phyloP scores from a whole-genome alignment of 2,888 invertebrate genomes.

The Epsilonema sp. region DNA sequence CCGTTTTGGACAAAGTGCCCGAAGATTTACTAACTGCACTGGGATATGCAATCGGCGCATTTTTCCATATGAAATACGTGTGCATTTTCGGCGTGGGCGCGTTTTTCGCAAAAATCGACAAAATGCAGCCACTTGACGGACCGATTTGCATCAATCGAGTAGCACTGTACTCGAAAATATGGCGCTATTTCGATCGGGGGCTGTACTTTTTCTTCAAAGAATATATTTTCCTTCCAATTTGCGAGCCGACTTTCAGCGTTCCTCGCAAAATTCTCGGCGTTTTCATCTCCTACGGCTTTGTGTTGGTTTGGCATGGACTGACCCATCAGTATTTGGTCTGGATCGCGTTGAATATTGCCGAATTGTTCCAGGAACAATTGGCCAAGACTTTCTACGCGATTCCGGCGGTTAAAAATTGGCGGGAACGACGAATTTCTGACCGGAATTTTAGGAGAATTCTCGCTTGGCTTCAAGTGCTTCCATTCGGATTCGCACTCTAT shows the following conservation, averaged over 20 bases:
- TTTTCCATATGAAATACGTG: conserved; percentile 35
- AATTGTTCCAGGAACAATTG: conserved; percentile 27
- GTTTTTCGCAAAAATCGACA: conserved; percentile 31
- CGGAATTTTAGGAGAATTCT: conserved; percentile 20
- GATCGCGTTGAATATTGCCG: conserved; percentile 32
- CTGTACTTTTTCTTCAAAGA: conserved; percentile 34
- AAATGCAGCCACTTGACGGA: conserved; percentile 28
- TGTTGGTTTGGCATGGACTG: conserved; percentile 36
- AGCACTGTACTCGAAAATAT: conserved; percentile 34
- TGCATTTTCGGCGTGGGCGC: conserved; percentile 34
- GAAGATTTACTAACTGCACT: background rate
- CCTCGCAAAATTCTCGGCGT: conserved; percentile 30
- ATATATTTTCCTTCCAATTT: conserved; percentile 35
- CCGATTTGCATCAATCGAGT: conserved; percentile 35
- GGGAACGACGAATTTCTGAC: conserved; percentile 19
- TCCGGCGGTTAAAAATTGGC: conserved; percentile 11
- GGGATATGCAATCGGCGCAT: conserved; percentile 15
- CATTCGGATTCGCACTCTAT: conserved; percentile 26
- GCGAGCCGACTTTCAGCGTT: conserved; percentile 30
- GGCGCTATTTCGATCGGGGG: conserved; percentile 35
- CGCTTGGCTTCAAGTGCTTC: conserved; percentile 16
- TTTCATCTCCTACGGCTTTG: conserved; percentile 31
- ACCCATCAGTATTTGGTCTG: conserved; percentile 31
- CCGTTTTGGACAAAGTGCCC: background rate
- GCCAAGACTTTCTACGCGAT: conserved; percentile 22